phyloP scores from a whole-genome alignment of 1,140 invertebrate genomes.

The Neodiprion fabricii region DNA sequence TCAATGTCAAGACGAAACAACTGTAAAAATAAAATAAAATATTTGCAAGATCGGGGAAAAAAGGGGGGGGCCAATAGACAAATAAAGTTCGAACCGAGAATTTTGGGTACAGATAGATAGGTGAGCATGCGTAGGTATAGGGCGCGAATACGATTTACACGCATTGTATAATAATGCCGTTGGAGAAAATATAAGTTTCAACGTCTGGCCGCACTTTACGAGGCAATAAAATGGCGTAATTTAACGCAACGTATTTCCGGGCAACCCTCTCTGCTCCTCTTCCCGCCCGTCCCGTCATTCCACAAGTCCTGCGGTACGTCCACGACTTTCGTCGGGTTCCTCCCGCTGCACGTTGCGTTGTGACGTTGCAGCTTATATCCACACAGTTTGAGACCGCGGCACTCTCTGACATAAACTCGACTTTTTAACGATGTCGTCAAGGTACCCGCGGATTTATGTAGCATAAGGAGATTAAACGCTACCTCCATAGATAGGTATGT shows the following conservation, averaged over 20 bases:
- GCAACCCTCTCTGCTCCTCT: background rate
- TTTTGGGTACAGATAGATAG: background rate
- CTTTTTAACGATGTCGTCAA: slow-evolving; percentile 13
- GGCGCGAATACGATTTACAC: background rate
- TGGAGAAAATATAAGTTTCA: slow-evolving; percentile 2
- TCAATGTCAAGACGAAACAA: no score
- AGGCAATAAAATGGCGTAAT: slow-evolving; percentile 13
- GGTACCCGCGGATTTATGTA: slow-evolving; percentile 5
- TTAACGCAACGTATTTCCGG: slow-evolving; percentile 2
- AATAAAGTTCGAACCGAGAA: no score
- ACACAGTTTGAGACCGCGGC: background rate
- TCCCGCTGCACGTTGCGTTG: no score
- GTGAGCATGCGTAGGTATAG: background rate
- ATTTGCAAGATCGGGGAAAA: no score
- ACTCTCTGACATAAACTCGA: background rate
- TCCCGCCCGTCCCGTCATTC: background rate
- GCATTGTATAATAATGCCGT: slow-evolving; percentile 8
- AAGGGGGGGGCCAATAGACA: no score
- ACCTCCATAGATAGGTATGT: background rate
- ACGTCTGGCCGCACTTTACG: background rate
- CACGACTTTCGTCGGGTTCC: background rate
- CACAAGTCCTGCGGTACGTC: background rate
- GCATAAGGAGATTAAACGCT: slow-evolving; percentile 1
- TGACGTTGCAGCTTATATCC: background rate
- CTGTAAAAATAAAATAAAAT: no score